Evolutionary conservation across 1,140 invertebrate species (phyloP).

Genomic region (Anastrepha obliqua): DNA sequence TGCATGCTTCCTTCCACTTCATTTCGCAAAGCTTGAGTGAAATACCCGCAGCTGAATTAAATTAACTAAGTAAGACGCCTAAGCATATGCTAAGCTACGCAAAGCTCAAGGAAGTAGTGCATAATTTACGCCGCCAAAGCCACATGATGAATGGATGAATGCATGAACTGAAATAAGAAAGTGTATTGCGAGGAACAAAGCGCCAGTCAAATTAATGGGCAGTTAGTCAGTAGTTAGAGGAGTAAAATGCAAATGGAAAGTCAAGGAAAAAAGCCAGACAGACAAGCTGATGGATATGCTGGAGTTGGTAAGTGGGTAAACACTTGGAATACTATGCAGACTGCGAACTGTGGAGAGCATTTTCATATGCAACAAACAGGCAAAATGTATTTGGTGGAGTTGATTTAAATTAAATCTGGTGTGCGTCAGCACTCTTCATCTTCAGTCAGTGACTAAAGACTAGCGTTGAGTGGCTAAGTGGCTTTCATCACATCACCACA

Average conservation of each 20-base stretch:
- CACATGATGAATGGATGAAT: constrained; percentile 12
- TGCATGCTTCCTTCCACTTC: constrained; percentile 50
- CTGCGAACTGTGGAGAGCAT: neutral
- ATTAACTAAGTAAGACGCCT: constrained; percentile 14
- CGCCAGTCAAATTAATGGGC: constrained; percentile 22
- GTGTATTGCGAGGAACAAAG: constrained; percentile 1
- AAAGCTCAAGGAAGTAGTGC: constrained; percentile 39
- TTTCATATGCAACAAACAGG: too few species aligned
- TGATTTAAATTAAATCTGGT: neutral
- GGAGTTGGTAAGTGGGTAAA: too few species aligned
- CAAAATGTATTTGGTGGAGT: neutral
- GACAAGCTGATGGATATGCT: neutral
- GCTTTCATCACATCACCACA: neutral
- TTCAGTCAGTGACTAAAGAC: too few species aligned
- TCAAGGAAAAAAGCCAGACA: neutral
- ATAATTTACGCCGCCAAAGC: constrained; percentile 45
- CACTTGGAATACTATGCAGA: neutral
- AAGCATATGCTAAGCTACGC: constrained; percentile 36
- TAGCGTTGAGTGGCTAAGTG: neutral
- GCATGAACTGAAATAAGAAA: constrained; percentile 17
- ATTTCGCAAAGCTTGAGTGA: constrained; percentile 24
- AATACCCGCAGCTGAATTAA: constrained; percentile 19
- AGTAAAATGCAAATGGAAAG: constrained; percentile 11
- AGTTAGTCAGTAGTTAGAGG: constrained; percentile 19
- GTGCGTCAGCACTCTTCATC: neutral